Base-by-base conservation (phyloP, 2,888 invertebrate species). In the Hypomecis punctinalis region DNA sequence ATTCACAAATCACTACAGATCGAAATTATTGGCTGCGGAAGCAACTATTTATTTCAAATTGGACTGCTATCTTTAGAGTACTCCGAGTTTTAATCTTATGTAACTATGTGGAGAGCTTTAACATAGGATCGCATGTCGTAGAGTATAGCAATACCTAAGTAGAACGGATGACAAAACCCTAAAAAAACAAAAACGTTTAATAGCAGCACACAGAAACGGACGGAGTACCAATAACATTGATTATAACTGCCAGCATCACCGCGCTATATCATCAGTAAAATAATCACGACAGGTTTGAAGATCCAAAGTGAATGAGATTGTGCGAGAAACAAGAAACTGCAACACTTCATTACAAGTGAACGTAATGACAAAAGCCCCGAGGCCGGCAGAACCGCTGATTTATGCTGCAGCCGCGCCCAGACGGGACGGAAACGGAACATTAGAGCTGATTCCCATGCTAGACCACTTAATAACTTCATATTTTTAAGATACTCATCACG, bases 341-440 rank as follows among this genome's bases (percentile, higher is more conserved):
- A 64, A 60, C 49, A 47, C 57, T 81, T 80, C 79, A 82, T 84
- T 84, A 79, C 75, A 76, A 75, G 75, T 73, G 75, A 71, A 68
- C 65, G 72, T 77, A 81, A 79, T 76, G 76, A 76, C 77, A 77
- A 77, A 77, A 67, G 74, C 83, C 84, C 77, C 55, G 77, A 63
- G 77, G 82, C 76, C n/a, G 36, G 56, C 54, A 37, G 51, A 45
- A 47, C 57, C 64, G n/a, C 45, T 64, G 55, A 60, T 64, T 60
- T 64, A 60, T 58, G 33, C 35, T 37, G 54, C 54, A 48, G 45
- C 53, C 53, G 36, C 42, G 46, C 59, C 60, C 39, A 63, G 43
- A 7, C 46, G 13, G 7, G 33, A 7, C 64, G 64, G 64, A 64
- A 56, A 60, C 55, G 55, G 46, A 39, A 33, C 40, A 57, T 62